phyloP scores from a whole-genome alignment of 2,888 invertebrate genomes.

The Ennomos erosarius region DNA sequence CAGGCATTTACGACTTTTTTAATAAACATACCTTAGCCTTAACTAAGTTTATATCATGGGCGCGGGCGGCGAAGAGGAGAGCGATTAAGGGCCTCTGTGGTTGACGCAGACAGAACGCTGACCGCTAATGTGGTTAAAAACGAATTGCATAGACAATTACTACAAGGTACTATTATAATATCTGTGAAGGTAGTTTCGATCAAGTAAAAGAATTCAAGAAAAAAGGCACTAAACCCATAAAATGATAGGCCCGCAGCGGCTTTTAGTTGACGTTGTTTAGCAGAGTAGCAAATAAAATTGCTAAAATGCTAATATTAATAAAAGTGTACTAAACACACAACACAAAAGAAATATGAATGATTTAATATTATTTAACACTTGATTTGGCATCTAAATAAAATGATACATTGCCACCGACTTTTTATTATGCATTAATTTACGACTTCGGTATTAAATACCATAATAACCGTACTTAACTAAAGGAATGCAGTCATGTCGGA shows the following conservation, averaged over 20 bases:
- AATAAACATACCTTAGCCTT: conserved; percentile 53
- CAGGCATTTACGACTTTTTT: conserved; percentile 43
- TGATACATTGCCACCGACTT: conserved; percentile 34
- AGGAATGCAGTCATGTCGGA: conserved; percentile 44
- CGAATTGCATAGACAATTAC: conserved; percentile 12
- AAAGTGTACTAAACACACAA: not conserved
- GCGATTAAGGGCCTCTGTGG: too few species aligned
- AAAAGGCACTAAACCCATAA: too few species aligned
- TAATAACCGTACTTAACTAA: conserved; percentile 37
- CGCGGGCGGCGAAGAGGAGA: conserved; percentile 39
- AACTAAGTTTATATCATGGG: conserved; percentile 42
- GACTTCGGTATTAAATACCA: conserved; percentile 41
- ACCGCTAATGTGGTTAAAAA: conserved; percentile 53
- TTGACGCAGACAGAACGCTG: conserved; percentile 53
- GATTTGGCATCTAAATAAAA: not conserved
- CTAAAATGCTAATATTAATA: too few species aligned
- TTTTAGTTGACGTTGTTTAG: too few species aligned
- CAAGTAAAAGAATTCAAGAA: not conserved
- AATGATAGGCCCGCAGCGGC: too few species aligned
- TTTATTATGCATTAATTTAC: conserved; percentile 28
- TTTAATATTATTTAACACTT: not conserved
- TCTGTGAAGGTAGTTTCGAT: not conserved
- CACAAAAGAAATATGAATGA: not conserved
- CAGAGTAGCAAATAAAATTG: too few species aligned
- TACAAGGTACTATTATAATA: too few species aligned